Evolutionary conservation across 2,888 invertebrate species (phyloP).

Genomic region (Andrena praecox): DNA sequence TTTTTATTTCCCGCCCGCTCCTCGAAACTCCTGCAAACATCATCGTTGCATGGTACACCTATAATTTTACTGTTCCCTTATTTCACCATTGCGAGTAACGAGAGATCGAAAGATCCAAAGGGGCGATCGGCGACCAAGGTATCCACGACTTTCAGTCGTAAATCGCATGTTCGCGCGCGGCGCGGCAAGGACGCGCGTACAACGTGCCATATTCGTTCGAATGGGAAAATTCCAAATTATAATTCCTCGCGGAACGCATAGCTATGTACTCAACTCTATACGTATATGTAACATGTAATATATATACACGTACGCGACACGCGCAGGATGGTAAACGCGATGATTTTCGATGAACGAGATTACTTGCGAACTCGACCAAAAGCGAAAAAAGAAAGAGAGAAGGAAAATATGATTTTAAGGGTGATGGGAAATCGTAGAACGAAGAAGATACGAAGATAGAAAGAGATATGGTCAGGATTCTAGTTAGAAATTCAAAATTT

Average conservation of each 20-base stretch:
- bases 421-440: not conserved
- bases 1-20: no score
- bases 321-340: constrained; percentile 9
- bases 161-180: not conserved
- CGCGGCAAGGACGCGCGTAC: constrained; percentile 8
- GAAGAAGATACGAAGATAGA: not conserved
- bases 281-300: constrained; percentile 19
- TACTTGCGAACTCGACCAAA: constrained; percentile 64
- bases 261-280: constrained; percentile 23
- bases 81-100: no score
- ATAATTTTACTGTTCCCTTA: no score
- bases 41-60: no score
- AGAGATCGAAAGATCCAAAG: no score
- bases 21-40: no score
- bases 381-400: constrained; percentile 13
- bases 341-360: constrained; percentile 34
- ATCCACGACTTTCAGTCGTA: constrained; percentile 6
- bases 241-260: constrained; percentile 41
- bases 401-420: constrained; percentile 1
- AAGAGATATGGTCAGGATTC: constrained; percentile 42
- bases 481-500: constrained; percentile 78
- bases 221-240: constrained; percentile 25
- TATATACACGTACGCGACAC: constrained; percentile 11
- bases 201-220: constrained; percentile 27
- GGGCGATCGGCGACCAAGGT: no score